Evolutionary conservation across 2,888 invertebrate species (phyloP).

Genomic region (Deroplatys truncata): DNA sequence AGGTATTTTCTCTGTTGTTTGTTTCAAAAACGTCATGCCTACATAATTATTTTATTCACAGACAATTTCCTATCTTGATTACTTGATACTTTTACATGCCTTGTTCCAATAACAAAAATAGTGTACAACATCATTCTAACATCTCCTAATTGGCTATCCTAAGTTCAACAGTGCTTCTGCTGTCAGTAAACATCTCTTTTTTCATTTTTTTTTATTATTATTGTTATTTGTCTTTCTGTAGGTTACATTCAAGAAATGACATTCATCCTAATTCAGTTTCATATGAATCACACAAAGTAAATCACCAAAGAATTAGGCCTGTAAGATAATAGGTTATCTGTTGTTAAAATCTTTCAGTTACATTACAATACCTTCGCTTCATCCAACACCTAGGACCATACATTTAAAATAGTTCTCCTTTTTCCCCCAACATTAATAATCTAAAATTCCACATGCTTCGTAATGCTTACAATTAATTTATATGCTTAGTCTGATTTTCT

Average conservation of each 20-base stretch:
- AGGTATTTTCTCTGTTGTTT: background rate
- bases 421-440: background rate
- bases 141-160: background rate
- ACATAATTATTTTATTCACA: background rate
- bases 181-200: background rate
- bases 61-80: background rate
- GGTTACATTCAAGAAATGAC: background rate
- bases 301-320: background rate
- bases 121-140: background rate
- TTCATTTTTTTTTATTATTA: background rate
- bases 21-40: background rate
- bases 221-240: background rate
- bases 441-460: background rate
- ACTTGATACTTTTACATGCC: background rate
- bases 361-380: background rate
- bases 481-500: background rate
- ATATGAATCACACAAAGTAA: background rate
- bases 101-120: background rate
- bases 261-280: background rate
- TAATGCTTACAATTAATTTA: background rate
- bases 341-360: background rate
- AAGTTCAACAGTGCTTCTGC: background rate
- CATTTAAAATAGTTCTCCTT: background rate
- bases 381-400: background rate
- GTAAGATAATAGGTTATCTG: background rate